Base-by-base conservation (phyloP, 1,140 invertebrate species). In the Musca domestica region DNA sequence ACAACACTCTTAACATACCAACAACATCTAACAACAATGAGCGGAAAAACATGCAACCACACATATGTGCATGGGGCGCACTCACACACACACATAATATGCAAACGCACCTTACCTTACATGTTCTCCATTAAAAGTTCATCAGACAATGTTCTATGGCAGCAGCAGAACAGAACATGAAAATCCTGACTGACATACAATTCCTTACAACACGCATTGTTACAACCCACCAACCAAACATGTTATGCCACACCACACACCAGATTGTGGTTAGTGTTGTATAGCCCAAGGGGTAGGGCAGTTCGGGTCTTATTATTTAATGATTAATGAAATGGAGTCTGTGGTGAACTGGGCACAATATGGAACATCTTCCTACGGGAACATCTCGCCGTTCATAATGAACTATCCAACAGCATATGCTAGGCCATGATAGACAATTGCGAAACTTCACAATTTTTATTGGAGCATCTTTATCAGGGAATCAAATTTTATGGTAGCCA, bases 41-140 rank as follows among this genome's bases (percentile, higher is more conserved):
- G 5, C n/a, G 4, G 5, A n/a, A n/a, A n/a, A n/a, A n/a, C n/a
- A n/a, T n/a, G n/a, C n/a, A n/a, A n/a, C n/a, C n/a, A n/a, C n/a
- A n/a, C n/a, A n/a, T n/a, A n/a, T n/a, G n/a, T n/a, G n/a, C n/a
- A n/a, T n/a, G n/a, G n/a, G n/a, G n/a, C n/a, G n/a, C n/a, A n/a
- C n/a, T n/a, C n/a, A n/a, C 6, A 34, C 56, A 22, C 1, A 41
- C 19, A 58, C 25, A 58, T n/a, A 58, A 61, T 27, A 61, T 41
- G 27, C n/a, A 61, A 61, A 61, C 56, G 56, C 56, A 61, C 56
- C 56, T 34, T 34, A 12, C 30, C n/a, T n/a, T n/a, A n/a, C n/a
- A n/a, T n/a, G n/a, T n/a, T n/a, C n/a, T n/a, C n/a, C n/a, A n/a
- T n/a, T n/a, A n/a, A n/a, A 9, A 17, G 3, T 9, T 41, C 22